Evolutionary conservation across 2,888 invertebrate genomes (phyloP), one percentile per base, ranked within the genome.

Genomic region (Tiphia femorata): DNA sequence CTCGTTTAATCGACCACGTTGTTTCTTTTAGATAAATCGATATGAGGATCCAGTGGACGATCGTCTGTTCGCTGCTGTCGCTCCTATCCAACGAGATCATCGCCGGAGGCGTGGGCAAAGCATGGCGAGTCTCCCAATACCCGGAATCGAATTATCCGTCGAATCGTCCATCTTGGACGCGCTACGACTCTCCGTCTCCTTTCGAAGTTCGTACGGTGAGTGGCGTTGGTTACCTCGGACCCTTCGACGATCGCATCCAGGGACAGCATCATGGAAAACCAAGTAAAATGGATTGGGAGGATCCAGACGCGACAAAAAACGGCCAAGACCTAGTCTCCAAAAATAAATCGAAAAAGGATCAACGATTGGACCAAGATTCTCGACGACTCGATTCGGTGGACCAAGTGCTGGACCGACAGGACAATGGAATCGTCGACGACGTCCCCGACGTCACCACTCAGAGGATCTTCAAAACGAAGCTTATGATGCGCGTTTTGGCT

Each of bases 111-210:
- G 43, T 76, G 7, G 76, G 79, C 1, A 70, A 70, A 40, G 76
- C 76, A n/a, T 80, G 80, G 80, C 75, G 78, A 7, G 68, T 79
- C 3, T 70, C 77, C 0, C 69, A 67, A 1, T 67, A 75, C 21
- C 30, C 52, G 20, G 47, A 62, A 10, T 35, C 66, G 3, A 67
- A 76, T 37, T 59, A 73, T 38, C 61, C 66, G 1, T 60, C 64
- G n/a, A 49, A 51, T 10, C 62, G 67, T 30, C 58, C 74, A 4
- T 67, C 70, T 2, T 76, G 76, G 71, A 67, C 76, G 1, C 74
- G 76, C 14, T 51, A 70, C 14, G 76, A 77, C 20, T 49, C 71
- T 8, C n/a, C n/a, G n/a, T 75, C 77, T 4, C 74, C 78, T 0
- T 78, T 80, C 42, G 75, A 81, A 23, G 52, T 78, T 12, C 76